A percentile compares a stretch with the other conserved stretches of the same genome.
These are phyloP conservation scores for Spicauda simplicius DNA, from an alignment of 2,888 invertebrate genomes.

Conservation along the genomic window DNA sequence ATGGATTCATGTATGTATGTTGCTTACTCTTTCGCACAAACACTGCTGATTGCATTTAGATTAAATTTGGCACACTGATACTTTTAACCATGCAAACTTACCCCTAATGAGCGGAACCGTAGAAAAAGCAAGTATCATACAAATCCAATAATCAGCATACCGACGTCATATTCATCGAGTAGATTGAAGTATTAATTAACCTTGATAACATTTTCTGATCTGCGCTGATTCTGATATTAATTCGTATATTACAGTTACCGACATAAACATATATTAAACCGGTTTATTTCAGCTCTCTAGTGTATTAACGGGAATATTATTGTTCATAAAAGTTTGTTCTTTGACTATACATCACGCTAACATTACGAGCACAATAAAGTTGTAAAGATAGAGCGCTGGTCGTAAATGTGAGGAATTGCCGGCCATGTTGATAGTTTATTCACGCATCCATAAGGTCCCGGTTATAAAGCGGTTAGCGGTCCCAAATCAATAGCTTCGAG, in stretches of 20 bases:
- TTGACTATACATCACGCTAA: not conserved
- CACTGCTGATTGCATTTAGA: no score
- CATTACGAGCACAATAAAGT: conserved; percentile 4
- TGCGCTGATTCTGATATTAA: no score
- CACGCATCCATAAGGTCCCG: conserved; percentile 25
- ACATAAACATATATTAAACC: not conserved
- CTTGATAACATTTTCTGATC: no score
- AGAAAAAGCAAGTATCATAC: no score
- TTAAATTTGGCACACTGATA: no score
- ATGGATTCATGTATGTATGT: no score
- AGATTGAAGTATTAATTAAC: no score
- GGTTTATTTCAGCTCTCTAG: not conserved
- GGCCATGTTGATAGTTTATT: conserved; percentile 22
- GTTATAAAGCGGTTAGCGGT: conserved; percentile 13
- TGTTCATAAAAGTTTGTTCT: not conserved
- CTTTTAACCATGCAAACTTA: no score
- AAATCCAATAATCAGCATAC: no score
- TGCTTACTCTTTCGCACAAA: no score
- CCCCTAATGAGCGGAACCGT: no score
- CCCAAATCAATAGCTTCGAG: conserved; percentile 17
- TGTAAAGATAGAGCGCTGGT: conserved; percentile 13
- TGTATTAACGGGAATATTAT: not conserved
- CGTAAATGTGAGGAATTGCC: conserved; percentile 18
- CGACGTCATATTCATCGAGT: no score
- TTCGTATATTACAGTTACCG: not conserved